These are phyloP conservation scores for Sebastes miniatus DNA, from an alignment of 2,797 vertebrate genomes.

Conservation along the genomic window DNA sequence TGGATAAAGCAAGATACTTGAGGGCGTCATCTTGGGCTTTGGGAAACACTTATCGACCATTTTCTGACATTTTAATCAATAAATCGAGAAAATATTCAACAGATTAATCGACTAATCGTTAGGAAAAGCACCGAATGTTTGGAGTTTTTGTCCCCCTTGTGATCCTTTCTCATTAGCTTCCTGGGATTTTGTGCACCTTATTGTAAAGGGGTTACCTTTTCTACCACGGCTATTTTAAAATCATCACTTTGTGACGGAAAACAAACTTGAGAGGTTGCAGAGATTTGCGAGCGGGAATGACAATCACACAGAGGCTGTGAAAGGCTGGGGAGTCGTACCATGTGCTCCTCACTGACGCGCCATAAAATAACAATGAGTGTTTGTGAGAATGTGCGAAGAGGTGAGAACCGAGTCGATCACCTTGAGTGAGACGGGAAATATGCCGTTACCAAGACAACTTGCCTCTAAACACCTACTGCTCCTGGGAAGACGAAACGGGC, in stretches of 20 bases:
- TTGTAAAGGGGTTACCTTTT: background rate
- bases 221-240: background rate
- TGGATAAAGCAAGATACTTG: too few relatives aligned
- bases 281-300: background rate
- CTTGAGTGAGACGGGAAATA: conserved; percentile 45
- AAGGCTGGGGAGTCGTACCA: background rate
- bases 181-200: background rate
- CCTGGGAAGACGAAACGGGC: background rate
- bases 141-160: background rate
- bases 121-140: background rate
- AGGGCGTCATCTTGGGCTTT: too few relatives aligned
- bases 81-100: too few relatives aligned
- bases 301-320: background rate
- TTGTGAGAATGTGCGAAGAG: conserved; percentile 13
- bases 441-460: conserved; percentile 63
- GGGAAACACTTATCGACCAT: too few relatives aligned
- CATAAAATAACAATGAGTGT: conserved; percentile 25
- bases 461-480: conserved; percentile 39
- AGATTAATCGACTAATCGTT: too few relatives aligned
- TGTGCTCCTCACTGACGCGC: background rate
- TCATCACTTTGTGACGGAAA: background rate
- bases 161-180: background rate
- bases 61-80: too few relatives aligned
- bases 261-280: background rate
- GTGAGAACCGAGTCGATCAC: conserved; percentile 41